Conservation (phyloP, 2,888 invertebrate genomes). For the Acleris cristana region DNA sequence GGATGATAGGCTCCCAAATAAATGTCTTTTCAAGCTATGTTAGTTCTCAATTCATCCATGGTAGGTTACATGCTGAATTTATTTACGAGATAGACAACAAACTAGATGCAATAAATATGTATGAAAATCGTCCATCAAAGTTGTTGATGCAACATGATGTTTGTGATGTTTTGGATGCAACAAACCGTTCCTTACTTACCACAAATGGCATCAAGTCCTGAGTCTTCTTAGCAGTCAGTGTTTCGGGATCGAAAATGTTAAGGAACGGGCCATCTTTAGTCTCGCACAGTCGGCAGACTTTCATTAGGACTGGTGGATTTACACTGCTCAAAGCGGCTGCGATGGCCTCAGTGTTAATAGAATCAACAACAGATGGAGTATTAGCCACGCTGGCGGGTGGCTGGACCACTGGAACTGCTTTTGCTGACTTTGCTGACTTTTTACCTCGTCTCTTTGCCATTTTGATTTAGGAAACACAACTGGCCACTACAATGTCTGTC, state of each 20-base stretch:
- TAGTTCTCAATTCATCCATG: no score
- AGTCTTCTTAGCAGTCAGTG: constrained; percentile 72
- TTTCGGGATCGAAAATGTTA: constrained; percentile 75
- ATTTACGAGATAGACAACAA: no score
- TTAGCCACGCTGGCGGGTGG: constrained; percentile 29
- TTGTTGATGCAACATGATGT: no score
- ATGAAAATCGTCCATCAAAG: no score
- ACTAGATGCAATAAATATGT: no score
- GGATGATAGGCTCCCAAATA: no score
- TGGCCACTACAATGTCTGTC: constrained; percentile 15
- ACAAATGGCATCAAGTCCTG: constrained; percentile 74
- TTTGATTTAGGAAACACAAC: constrained; percentile 42
- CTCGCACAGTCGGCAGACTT: constrained; percentile 77
- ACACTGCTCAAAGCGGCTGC: constrained; percentile 53
- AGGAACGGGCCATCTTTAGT: constrained; percentile 77
- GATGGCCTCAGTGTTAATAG: constrained; percentile 51
- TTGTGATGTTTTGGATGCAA: no score
- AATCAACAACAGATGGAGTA: constrained; percentile 41
- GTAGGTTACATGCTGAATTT: no score
- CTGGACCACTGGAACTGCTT: constrained; percentile 38
- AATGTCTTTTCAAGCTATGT: no score
- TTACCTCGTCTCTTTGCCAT: constrained; percentile 68
- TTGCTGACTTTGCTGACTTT: constrained; percentile 46
- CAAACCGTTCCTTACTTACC: constrained; percentile 53
- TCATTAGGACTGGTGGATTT: constrained; percentile 57